Percentiles rank a stretch among this genome's conserved stretches.
These are phyloP conservation scores for Lucinisca nassula DNA, from an alignment of 2,888 invertebrate species.

Conservation along the genomic window DNA sequence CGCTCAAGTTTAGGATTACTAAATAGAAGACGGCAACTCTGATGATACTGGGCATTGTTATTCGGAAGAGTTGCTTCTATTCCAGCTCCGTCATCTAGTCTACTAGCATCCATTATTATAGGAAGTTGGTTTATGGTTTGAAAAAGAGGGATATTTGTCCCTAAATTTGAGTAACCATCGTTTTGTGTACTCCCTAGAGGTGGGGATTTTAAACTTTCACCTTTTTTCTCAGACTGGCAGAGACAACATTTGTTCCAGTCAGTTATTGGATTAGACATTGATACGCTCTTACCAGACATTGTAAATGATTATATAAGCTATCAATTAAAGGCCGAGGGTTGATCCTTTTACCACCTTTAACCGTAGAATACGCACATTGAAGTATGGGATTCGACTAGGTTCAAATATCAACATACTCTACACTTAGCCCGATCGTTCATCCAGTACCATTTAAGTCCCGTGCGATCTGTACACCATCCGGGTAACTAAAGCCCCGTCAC, in stretches of 20 bases:
- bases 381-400: no score
- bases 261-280: not conserved
- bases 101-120: slow-evolving; percentile 47
- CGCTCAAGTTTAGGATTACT: no score
- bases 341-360: no score
- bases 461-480: slow-evolving; percentile 61
- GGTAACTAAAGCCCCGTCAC: slow-evolving; percentile 43
- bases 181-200: slow-evolving; percentile 1
- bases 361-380: no score
- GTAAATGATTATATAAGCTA: no score
- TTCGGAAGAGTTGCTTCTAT: slow-evolving; percentile 59
- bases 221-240: slow-evolving; percentile 42
- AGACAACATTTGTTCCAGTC: slow-evolving; percentile 50
- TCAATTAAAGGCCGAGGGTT: no score
- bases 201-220: slow-evolving; percentile 43
- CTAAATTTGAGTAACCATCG: slow-evolving; percentile 36
- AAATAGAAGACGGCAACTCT: slow-evolving; percentile 48
- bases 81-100: slow-evolving; percentile 66
- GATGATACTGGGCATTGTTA: slow-evolving; percentile 66
- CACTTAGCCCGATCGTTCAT: no score
- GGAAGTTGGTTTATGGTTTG: slow-evolving; percentile 41
- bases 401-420: no score
- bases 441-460: slow-evolving; percentile 54
- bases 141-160: slow-evolving; percentile 49
- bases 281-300: no score